Evolutionary conservation across 2,888 invertebrate species (phyloP), one percentile per base, ranked within the genome.

Genomic region (Philereme vetulata): DNA sequence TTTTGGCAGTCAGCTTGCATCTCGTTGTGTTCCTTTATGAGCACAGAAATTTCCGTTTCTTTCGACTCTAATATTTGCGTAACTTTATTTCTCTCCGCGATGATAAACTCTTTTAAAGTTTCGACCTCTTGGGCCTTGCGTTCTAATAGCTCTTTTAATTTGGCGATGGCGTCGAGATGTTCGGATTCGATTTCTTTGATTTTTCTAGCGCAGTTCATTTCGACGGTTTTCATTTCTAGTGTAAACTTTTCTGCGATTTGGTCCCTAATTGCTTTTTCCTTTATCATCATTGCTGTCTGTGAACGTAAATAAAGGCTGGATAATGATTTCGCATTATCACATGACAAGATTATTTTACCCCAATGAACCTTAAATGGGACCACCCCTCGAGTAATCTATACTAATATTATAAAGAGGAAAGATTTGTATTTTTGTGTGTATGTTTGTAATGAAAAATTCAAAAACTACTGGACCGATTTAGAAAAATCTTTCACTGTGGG

Each of bases 211-310:
- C 93, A 93, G 61, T 93, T 91, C 83, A 92, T 90, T 78, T 94
- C 94, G 6, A 93, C 84, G 0, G 91, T 88, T 77, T 94, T 94
- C 68, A 95, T 88, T 82, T 95, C 94, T 34, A 93, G 73, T 0
- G 94, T 94, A 67, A 94, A 95, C 60, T 94, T 93, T 68, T 94
- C 94, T 0, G 95, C 94, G 90, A 95, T 94, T 76, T 95, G 95
- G 64, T 95, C 94, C 1, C 95, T 89, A 56, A 95, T 93, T 0
- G 93, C 93, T 74, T 92, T 92, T 68, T 93, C 93, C 75, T 93
- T 92, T 78, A 91, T 85, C 84, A 90, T 90, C 36, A 93, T 85
- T 9, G 85, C 87, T 10, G 90, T 93, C 86, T 93, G 84, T 44
- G 85, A 85, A 61, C 1, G 21, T 21, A 7, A 44, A 44, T 6